Percentiles rank a stretch among this genome's conserved stretches.
phyloP scores from a whole-genome alignment of 2,113 vertebrate species.

The Neogale vison region DNA sequence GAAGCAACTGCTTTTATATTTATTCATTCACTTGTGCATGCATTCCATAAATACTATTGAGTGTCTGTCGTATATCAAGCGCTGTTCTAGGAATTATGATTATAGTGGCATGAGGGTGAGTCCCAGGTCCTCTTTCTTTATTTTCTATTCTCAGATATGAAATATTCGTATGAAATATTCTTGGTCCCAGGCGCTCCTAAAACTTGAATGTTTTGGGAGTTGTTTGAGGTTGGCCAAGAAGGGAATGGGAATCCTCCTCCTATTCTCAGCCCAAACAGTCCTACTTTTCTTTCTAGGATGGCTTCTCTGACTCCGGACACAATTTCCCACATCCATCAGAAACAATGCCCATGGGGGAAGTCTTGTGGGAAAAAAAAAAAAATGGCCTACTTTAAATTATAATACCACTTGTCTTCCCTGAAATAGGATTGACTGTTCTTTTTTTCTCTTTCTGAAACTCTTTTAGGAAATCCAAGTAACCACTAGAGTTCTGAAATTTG shows the following conservation, averaged over 20 bases:
- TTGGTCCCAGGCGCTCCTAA: background rate
- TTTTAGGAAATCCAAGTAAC: background rate
- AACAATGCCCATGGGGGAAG: background rate
- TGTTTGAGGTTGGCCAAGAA: background rate
- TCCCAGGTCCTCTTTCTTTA: background rate
- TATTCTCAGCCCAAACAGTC: background rate
- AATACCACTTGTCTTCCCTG: background rate
- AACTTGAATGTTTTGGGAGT: background rate
- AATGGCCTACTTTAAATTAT: background rate
- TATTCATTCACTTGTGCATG: background rate
- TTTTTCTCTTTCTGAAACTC: conserved; percentile 15
- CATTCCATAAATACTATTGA: background rate
- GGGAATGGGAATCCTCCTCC: too few species aligned
- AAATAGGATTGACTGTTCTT: background rate
- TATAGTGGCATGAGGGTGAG: background rate
- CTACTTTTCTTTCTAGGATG: background rate
- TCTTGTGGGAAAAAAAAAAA: background rate
- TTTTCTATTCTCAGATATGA: background rate
- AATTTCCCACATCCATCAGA: background rate
- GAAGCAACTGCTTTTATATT: background rate
- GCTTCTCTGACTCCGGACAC: background rate
- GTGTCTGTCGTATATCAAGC: background rate
- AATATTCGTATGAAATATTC: background rate
- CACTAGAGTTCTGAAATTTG: background rate
- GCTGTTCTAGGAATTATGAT: background rate